Conservation (phyloP, 2,888 invertebrate genomes). For the Drosophila macrospina region DNA sequence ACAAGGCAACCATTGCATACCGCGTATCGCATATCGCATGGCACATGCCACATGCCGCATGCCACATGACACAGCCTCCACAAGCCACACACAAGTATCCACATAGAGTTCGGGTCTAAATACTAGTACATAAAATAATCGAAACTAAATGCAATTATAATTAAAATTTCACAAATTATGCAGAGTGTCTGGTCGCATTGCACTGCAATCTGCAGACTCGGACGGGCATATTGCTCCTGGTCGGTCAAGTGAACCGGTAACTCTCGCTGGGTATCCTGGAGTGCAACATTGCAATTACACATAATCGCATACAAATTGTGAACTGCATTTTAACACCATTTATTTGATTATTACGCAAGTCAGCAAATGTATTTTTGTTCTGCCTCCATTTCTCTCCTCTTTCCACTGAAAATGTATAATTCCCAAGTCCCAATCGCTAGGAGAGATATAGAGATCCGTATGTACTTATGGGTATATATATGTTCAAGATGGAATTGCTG, state of each 20-base stretch:
- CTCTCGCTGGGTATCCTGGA: neutral
- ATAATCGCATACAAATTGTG: neutral
- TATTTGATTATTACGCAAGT: neutral
- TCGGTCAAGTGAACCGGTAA: too few relatives aligned
- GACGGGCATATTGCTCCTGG: neutral
- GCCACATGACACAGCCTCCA: too few relatives aligned
- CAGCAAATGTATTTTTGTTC: too few relatives aligned
- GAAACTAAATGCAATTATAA: slow-evolving; percentile 42
- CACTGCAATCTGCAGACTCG: neutral
- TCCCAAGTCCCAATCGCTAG: too few relatives aligned
- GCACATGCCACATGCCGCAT: slow-evolving; percentile 11
- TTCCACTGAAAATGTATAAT: too few relatives aligned
- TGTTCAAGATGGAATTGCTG: too few relatives aligned
- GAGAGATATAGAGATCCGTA: too few relatives aligned
- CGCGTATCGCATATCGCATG: slow-evolving; percentile 10
- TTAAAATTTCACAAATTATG: slow-evolving; percentile 36
- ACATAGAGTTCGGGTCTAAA: neutral
- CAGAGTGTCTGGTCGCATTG: neutral
- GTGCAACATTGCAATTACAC: neutral
- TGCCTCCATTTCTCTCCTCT: too few relatives aligned
- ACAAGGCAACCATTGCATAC: slow-evolving; percentile 1
- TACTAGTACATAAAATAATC: slow-evolving; percentile 35
- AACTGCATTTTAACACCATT: neutral
- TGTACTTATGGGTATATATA: too few relatives aligned
- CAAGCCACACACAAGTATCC: neutral